A percentile compares a stretch with the other conserved stretches of the same genome.
These are phyloP conservation scores for Drepana arcuata DNA, from an alignment of 1,140 invertebrate species.

Conservation along the genomic window DNA sequence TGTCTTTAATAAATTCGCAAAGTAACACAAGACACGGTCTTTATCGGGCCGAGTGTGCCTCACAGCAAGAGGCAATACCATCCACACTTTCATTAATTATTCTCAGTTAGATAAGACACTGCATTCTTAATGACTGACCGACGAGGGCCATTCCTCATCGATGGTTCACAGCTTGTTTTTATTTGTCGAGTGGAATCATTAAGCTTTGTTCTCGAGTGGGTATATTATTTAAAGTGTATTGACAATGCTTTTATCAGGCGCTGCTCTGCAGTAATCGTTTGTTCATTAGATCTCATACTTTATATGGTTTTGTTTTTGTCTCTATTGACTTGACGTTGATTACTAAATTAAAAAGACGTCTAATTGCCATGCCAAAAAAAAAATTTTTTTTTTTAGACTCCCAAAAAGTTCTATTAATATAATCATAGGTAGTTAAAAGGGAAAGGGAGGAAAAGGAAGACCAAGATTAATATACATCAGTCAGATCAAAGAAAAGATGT, in stretches of 20 bases:
- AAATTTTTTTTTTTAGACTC: too few species aligned
- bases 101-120: slow-evolving; percentile 66
- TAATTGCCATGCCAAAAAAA: slow-evolving; percentile 5
- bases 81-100: slow-evolving; percentile 69
- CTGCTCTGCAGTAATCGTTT: too few species aligned
- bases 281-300: too few species aligned
- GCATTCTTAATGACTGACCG: slow-evolving; percentile 58
- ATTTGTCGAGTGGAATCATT: slow-evolving; percentile 38
- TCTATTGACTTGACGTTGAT: neutral
- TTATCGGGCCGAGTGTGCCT: too few species aligned
- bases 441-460: too few species aligned
- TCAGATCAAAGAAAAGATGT: too few species aligned
- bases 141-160: slow-evolving; percentile 53
- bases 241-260: slow-evolving; percentile 1
- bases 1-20: too few species aligned
- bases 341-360: neutral
- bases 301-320: slow-evolving; percentile 1
- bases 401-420: too few species aligned
- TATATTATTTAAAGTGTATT: slow-evolving; percentile 15
- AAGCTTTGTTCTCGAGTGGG: slow-evolving; percentile 23
- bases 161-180: slow-evolving; percentile 29
- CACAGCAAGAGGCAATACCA: slow-evolving; percentile 58
- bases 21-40: too few species aligned
- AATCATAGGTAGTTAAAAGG: too few species aligned
- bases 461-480: too few species aligned